These are phyloP conservation scores for Actenoides hombroni DNA, from an alignment of 2,113 vertebrate species.

Conservation along the genomic window DNA sequence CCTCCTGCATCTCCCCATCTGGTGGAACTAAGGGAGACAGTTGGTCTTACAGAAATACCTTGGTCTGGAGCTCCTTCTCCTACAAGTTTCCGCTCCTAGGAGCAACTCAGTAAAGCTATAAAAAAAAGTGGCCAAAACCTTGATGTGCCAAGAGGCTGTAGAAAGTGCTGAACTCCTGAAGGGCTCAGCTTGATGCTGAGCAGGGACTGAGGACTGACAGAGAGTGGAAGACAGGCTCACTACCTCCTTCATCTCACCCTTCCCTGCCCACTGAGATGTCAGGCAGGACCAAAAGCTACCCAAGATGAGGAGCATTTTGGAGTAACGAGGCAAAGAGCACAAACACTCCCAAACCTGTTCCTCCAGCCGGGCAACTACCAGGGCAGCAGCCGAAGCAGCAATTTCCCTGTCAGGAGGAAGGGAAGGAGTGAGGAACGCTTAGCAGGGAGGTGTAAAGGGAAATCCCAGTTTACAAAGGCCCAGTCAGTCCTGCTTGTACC, in stretches of 20 bases:
- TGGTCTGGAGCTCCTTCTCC: not conserved
- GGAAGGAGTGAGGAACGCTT: not conserved
- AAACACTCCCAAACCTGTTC: not conserved
- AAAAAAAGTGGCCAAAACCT: not conserved
- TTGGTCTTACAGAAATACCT: not conserved
- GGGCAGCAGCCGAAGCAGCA: not conserved
- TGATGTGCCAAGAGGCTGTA: not conserved
- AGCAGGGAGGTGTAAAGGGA: constrained; percentile 9
- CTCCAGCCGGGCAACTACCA: not conserved
- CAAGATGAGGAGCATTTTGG: not conserved
- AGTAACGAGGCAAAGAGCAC: accelerated
- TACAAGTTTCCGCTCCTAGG: not conserved
- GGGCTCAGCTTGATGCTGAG: not conserved
- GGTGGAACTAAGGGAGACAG: not conserved
- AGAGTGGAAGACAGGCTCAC: not conserved
- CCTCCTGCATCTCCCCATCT: not conserved
- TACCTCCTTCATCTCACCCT: not conserved
- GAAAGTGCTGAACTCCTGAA: not conserved
- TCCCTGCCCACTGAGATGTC: not conserved
- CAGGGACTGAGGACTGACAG: not conserved
- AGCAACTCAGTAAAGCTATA: not conserved
- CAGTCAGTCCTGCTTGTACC: not conserved
- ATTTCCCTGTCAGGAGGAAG: not conserved
- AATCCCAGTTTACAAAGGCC: not conserved
- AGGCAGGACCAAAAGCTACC: not conserved